phyloP scores from a whole-genome alignment of 1,140 invertebrate species.

The Agrilus planipennis region DNA sequence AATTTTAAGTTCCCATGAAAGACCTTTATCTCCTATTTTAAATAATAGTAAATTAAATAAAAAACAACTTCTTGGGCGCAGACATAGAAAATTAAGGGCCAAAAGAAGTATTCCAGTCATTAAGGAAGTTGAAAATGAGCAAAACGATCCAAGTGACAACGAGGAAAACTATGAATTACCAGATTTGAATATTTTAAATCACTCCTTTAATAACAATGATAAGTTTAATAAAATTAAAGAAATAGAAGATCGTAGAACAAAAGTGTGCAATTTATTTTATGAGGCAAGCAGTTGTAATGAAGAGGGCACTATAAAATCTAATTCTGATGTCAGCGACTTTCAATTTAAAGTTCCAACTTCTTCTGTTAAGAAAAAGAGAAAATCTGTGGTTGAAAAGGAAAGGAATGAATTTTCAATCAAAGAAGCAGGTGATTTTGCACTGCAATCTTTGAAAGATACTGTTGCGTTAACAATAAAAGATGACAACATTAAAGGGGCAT shows the following conservation, averaged over 20 bases:
- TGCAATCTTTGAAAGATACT: too few species aligned
- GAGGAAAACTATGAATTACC: background rate
- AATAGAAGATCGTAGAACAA: slow-evolving; percentile 11
- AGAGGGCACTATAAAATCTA: background rate
- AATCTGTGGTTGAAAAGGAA: background rate
- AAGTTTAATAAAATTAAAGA: slow-evolving; percentile 13
- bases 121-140: slow-evolving; percentile 7
- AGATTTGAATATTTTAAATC: slow-evolving; percentile 7
- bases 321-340: background rate
- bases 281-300: background rate
- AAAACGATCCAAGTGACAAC: background rate
- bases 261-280: background rate
- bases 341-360: background rate
- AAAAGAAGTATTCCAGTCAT: slow-evolving; percentile 4
- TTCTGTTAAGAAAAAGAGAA: background rate
- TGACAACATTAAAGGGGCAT: too few species aligned
- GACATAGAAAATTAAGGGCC: slow-evolving; percentile 7
- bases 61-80: slow-evolving; percentile 2
- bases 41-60: slow-evolving; percentile 8
- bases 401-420: too few species aligned
- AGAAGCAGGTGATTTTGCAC: too few species aligned
- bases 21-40: slow-evolving; percentile 15
- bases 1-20: too few species aligned
- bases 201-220: slow-evolving; percentile 7
- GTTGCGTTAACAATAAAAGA: too few species aligned